phyloP scores from a whole-genome alignment of 2,888 invertebrate genomes.

The Cenopis cana region DNA sequence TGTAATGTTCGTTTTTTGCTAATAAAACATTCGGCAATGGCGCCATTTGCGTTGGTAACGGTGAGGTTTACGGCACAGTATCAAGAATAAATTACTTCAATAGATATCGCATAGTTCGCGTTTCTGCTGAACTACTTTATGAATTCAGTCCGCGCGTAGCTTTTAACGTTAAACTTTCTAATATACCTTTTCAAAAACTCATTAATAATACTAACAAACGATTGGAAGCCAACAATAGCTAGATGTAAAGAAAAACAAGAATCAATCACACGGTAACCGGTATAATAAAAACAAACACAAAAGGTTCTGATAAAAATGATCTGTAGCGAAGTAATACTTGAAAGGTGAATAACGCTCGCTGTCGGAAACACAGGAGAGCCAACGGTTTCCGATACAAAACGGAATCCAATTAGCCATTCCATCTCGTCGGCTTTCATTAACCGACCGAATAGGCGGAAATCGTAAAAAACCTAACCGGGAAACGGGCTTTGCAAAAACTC shows the following conservation, averaged over 20 bases:
- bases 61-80: conserved; percentile 51
- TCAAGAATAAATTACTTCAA: conserved; percentile 43
- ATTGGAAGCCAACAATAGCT: conserved; percentile 10
- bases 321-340: conserved; percentile 57
- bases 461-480: conserved; percentile 61
- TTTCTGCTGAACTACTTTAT: conserved; percentile 8
- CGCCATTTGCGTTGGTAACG: conserved; percentile 67
- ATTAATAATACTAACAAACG: conserved; percentile 25
- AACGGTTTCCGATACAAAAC: conserved; percentile 73
- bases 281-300: conserved; percentile 23
- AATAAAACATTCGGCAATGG: conserved; percentile 70
- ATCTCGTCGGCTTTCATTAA: conserved; percentile 73
- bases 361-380: conserved; percentile 62
- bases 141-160: neutral
- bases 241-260: conserved; percentile 16
- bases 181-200: conserved; percentile 10
- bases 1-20: conserved; percentile 66
- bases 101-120: neutral
- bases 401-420: conserved; percentile 78
- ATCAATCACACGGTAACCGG: conserved; percentile 20
- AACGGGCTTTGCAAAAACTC: conserved; percentile 62
- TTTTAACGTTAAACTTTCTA: conserved; percentile 19
- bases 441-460: conserved; percentile 66
- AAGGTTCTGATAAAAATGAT: conserved; percentile 46
- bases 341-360: conserved; percentile 63